Evolutionary conservation across 2,113 vertebrate genomes (phyloP).

Genomic region (Anas platyrhynchos): DNA sequence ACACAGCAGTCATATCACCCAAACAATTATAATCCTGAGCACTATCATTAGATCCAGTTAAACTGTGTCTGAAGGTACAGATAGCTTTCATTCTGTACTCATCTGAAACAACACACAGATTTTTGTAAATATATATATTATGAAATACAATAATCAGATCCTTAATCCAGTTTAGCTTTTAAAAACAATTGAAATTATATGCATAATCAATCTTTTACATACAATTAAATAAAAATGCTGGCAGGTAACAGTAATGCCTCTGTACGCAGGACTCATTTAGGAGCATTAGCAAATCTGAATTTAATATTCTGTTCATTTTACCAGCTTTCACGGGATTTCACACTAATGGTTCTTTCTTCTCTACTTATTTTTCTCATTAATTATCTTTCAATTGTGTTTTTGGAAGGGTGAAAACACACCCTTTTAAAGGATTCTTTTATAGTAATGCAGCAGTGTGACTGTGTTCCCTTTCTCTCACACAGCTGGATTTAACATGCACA

Average conservation of each 20-base stretch:
- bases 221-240: constrained; percentile 54
- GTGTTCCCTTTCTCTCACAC: rapidly evolving
- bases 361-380: constrained; percentile 56
- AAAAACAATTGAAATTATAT: constrained; percentile 30
- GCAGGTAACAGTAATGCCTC: constrained; percentile 42
- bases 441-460: not conserved
- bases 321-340: constrained; percentile 27
- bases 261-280: constrained; percentile 31
- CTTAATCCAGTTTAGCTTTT: constrained; percentile 21
- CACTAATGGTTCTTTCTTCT: constrained; percentile 59
- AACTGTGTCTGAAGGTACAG: not conserved
- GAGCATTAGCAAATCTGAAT: constrained; percentile 54
- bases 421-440: constrained; percentile 1
- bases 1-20: not conserved
- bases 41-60: not conserved
- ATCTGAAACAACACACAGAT: not conserved
- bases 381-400: constrained; percentile 40
- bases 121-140: not conserved
- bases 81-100: not conserved
- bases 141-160: not conserved
- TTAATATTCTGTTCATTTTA: constrained; percentile 69
- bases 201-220: constrained; percentile 54
- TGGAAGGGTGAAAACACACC: not conserved
- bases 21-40: not conserved
- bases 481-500: not conserved